Percentiles rank a stretch among this genome's conserved stretches.
Evolutionary conservation across 1,140 invertebrate species (phyloP).

Genomic region (Pseudomyrmex sp.): DNA sequence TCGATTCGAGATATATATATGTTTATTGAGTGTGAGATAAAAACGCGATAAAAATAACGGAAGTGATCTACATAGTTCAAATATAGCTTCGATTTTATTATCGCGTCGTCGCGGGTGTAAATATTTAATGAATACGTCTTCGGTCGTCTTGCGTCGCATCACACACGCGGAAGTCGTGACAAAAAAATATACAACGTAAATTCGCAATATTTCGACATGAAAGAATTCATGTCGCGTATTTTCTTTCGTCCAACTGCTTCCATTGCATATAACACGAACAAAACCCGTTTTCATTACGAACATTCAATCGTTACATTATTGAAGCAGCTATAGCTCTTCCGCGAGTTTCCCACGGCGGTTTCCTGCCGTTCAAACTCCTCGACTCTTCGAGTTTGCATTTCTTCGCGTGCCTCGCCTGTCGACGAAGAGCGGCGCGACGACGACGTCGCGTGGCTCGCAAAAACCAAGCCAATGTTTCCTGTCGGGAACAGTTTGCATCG

Average conservation of each 20-base stretch:
- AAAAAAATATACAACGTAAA: not conserved
- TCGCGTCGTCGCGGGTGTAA: not conserved
- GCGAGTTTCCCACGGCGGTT: conserved; percentile 28
- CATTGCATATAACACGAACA: conserved; percentile 8
- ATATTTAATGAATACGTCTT: conserved; percentile 50
- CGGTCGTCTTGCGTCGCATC: no score
- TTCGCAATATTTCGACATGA: not conserved
- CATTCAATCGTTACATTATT: conserved; percentile 45
- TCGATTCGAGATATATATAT: not conserved
- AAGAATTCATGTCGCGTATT: no score
- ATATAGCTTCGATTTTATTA: not conserved
- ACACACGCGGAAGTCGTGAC: not conserved
- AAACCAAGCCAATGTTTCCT: conserved; percentile 53
- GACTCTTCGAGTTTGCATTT: conserved; percentile 39
- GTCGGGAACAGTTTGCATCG: conserved; percentile 62
- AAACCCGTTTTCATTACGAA: not conserved
- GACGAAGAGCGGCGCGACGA: not conserved
- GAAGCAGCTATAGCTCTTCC: conserved; percentile 35
- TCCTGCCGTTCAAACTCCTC: conserved; percentile 16
- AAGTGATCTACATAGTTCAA: no score
- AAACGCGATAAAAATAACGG: not conserved
- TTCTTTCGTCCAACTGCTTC: not conserved
- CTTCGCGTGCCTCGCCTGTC: not conserved
- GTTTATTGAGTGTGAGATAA: conserved; percentile 1
- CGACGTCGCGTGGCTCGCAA: conserved; percentile 52